These are phyloP conservation scores for Leptodactylus fuscus DNA, from an alignment of 2,113 vertebrate species.

Conservation along the genomic window DNA sequence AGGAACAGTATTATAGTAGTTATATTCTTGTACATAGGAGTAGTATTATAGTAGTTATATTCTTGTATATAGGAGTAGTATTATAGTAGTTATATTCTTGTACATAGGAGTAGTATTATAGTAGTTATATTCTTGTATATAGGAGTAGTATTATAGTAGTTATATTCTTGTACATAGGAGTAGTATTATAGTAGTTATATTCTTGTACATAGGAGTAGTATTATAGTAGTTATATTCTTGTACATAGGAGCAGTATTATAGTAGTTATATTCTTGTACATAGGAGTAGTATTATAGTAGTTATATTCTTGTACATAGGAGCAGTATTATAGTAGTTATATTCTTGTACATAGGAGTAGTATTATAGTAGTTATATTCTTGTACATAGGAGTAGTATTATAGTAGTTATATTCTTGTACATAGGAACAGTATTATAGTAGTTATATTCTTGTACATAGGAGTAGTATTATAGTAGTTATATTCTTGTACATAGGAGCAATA, in stretches of 20 bases:
- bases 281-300: background rate
- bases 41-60: slow-evolving; percentile 6
- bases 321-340: slow-evolving; percentile 11
- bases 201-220: background rate
- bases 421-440: slow-evolving; percentile 1
- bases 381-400: too few relatives aligned
- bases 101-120: background rate
- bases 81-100: slow-evolving; percentile 13
- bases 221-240: slow-evolving; percentile 6
- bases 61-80: background rate
- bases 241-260: background rate
- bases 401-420: background rate
- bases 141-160: slow-evolving; percentile 4
- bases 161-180: background rate
- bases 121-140: background rate
- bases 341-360: background rate
- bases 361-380: background rate
- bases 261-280: background rate
- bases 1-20: background rate
- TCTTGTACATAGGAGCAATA: too few relatives aligned
- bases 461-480: too few relatives aligned
- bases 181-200: background rate
- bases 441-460: background rate
- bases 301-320: background rate
- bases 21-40: background rate